phyloP scores from a whole-genome alignment of 2,113 vertebrate species.

The Azemiops feae region DNA sequence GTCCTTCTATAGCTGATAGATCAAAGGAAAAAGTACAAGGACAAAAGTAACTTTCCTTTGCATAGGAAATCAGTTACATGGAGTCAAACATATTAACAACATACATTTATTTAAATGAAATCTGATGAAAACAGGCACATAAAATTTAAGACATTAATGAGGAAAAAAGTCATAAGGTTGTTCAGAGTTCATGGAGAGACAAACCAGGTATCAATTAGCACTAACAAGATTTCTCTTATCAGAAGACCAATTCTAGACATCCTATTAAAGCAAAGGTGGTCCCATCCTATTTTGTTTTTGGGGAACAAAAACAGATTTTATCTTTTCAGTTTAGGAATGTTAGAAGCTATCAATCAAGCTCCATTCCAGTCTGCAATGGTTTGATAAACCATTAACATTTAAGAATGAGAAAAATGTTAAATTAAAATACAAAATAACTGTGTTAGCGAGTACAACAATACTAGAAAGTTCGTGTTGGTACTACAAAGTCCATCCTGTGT shows the following conservation, averaged over 20 bases:
- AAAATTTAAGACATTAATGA: background rate
- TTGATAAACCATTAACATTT: background rate
- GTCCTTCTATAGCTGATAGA: background rate
- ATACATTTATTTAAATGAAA: background rate
- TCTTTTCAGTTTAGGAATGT: background rate
- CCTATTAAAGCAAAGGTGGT: background rate
- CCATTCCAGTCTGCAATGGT: background rate
- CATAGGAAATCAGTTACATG: background rate
- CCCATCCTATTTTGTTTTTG: background rate
- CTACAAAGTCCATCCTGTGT: background rate
- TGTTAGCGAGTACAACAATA: background rate
- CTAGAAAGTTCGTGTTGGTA: background rate
- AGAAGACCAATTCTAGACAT: background rate
- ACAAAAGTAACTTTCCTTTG: background rate
- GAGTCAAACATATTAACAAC: background rate
- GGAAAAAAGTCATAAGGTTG: background rate
- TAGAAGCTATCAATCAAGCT: background rate
- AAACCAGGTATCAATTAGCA: background rate
- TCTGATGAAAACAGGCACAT: no score
- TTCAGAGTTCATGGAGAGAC: background rate
- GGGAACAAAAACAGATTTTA: background rate
- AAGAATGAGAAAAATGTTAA: background rate
- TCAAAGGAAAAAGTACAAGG: background rate
- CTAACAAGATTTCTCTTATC: background rate
- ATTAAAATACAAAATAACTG: background rate